These are phyloP conservation scores for Calyptomena viridis DNA, from an alignment of 2,113 vertebrate genomes.

Conservation along the genomic window DNA sequence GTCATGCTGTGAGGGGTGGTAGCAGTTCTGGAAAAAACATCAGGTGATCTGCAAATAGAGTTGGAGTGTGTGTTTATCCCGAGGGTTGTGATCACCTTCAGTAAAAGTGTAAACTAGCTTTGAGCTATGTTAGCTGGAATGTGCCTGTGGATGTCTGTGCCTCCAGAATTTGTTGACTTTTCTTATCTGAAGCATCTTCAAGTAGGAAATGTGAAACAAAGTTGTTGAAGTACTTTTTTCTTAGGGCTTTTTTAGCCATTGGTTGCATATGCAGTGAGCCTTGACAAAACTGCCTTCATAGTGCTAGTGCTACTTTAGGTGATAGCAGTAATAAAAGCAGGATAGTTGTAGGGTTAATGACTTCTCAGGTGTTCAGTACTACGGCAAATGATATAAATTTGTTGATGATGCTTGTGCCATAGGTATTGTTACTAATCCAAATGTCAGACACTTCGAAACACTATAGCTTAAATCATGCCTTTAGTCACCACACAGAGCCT, in stretches of 20 bases:
- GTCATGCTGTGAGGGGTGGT: background rate
- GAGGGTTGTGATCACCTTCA: background rate
- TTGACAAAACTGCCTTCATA: background rate
- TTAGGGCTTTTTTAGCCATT: background rate
- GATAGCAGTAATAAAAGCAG: background rate
- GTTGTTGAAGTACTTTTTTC: background rate
- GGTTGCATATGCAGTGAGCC: accelerated
- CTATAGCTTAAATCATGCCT: background rate
- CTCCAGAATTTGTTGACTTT: background rate
- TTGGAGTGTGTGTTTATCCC: background rate
- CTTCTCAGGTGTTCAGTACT: background rate
- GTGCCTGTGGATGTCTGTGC: background rate
- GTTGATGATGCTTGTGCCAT: background rate
- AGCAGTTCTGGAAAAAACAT: background rate
- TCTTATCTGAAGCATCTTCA: background rate
- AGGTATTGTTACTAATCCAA: background rate
- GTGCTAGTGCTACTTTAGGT: background rate
- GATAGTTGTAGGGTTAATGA: background rate
- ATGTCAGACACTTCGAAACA: background rate
- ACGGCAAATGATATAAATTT: background rate
- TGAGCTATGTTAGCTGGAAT: background rate
- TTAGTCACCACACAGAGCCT: background rate
- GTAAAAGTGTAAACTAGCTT: background rate
- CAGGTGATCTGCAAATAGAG: background rate
- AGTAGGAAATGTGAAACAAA: background rate